Conservation (phyloP, 2,888 invertebrate species). For the Mylabris sibirica region DNA sequence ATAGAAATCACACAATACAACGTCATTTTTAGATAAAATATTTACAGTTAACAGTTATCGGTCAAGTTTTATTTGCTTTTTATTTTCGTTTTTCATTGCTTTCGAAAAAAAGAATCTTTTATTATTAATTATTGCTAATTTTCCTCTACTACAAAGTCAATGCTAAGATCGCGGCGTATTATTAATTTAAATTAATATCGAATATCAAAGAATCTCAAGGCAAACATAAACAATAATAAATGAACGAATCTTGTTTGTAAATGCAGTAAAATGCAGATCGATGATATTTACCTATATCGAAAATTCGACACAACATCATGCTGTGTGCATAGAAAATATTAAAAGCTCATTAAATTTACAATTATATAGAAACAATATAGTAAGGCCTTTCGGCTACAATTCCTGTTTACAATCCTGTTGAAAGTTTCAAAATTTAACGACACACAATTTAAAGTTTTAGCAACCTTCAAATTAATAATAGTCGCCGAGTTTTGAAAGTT, state of each 20-base stretch:
- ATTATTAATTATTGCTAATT: not conserved
- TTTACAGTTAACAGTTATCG: conserved; percentile 20
- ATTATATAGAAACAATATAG: not conserved
- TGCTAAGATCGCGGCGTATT: not conserved
- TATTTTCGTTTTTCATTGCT: not conserved
- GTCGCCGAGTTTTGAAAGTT: not conserved
- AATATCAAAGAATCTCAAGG: not conserved
- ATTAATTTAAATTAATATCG: not conserved
- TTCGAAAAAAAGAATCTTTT: not conserved
- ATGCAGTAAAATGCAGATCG: too few relatives aligned
- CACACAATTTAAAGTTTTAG: conserved; percentile 3
- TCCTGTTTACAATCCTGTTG: not conserved
- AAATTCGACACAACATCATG: not conserved
- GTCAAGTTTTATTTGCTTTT: conserved; percentile 19
- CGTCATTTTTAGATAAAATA: conserved; percentile 12
- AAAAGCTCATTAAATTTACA: not conserved
- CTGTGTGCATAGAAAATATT: not conserved
- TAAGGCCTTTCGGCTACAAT: not conserved
- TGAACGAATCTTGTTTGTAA: too few relatives aligned
- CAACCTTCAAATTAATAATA: conserved; percentile 5
- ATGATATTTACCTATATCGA: not conserved
- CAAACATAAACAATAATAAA: not conserved
- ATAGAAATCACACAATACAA: conserved; percentile 7
- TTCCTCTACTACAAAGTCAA: not conserved
- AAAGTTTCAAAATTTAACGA: not conserved